Conservation (phyloP, 2,113 vertebrate species). For the Romanogobio albipinnatus region DNA sequence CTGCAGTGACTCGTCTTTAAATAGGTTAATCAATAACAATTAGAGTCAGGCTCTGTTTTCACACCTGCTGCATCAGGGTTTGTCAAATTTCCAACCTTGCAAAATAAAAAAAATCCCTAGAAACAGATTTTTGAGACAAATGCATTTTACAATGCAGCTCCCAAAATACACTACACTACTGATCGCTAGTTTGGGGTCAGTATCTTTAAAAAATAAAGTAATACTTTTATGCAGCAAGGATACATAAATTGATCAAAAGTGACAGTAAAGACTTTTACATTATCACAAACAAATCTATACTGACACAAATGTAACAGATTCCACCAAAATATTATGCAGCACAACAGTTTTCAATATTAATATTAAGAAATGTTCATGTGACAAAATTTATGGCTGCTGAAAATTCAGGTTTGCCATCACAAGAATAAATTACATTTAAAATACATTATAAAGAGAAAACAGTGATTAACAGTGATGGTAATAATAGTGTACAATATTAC, state of each 20-base stretch:
- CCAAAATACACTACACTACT: neutral
- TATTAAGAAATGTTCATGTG: neutral
- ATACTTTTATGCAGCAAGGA: neutral
- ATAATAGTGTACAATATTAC: neutral
- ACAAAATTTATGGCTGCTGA: neutral
- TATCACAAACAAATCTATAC: neutral
- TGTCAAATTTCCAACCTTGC: neutral
- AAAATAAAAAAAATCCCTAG: neutral
- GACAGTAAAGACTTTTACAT: neutral
- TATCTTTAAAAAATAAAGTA: neutral
- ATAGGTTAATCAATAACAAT: slow-evolving; percentile 21
- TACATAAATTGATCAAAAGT: neutral
- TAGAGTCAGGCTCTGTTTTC: neutral
- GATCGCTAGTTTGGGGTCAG: neutral
- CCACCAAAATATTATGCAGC: neutral
- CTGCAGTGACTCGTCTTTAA: neutral
- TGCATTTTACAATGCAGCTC: neutral
- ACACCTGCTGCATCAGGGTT: neutral
- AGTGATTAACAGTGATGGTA: neutral
- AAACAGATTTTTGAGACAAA: neutral
- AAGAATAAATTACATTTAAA: neutral
- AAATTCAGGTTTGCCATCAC: neutral
- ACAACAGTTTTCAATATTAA: neutral
- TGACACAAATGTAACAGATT: neutral
- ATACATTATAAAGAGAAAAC: neutral